phyloP scores from a whole-genome alignment of 2,113 vertebrate species.

The Tinamus guttatus region DNA sequence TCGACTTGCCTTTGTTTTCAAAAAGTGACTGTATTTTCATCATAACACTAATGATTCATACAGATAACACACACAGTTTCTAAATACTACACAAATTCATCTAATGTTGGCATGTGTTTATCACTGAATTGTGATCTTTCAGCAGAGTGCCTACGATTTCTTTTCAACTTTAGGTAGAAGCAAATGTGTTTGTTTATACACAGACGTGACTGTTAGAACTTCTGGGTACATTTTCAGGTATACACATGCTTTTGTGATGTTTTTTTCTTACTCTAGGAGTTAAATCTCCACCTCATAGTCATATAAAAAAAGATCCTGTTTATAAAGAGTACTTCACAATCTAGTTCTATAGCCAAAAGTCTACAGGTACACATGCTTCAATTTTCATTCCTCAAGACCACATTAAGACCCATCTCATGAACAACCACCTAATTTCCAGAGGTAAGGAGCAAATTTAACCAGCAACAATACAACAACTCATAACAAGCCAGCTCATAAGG shows the following conservation, averaged over 20 bases:
- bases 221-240: background rate
- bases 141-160: rapidly evolving
- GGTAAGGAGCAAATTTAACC: background rate
- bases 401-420: background rate
- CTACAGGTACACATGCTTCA: background rate
- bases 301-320: background rate
- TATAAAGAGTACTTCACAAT: background rate
- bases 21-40: background rate
- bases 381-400: background rate
- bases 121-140: background rate
- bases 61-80: background rate
- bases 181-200: rapidly evolving
- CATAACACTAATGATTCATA: background rate
- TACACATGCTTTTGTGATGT: background rate
- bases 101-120: background rate
- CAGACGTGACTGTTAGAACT: background rate
- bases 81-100: background rate
- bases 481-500: background rate
- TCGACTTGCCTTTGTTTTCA: slow-evolving; percentile 4
- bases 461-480: too few species aligned
- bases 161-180: background rate
- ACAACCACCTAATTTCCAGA: background rate
- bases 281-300: background rate
- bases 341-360: background rate
- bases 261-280: background rate